Conservation (phyloP, 2,888 invertebrate species). For the Agriotes lineatus region DNA sequence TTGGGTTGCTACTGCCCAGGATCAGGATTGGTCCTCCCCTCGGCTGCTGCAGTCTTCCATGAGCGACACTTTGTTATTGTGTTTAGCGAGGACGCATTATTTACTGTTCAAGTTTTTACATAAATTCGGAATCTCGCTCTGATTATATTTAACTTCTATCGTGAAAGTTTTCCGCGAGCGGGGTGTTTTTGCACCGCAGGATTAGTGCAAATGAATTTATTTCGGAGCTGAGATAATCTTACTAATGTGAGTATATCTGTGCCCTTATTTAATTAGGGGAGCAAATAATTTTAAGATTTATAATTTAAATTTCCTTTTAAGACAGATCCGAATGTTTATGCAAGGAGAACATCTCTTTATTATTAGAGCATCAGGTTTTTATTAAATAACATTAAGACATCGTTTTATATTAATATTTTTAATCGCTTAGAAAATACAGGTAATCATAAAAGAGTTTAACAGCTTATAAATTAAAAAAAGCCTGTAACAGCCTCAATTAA, state of each 20-base stretch:
- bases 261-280: background rate
- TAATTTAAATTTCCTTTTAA: no score
- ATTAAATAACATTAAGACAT: no score
- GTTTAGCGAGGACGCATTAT: conserved; percentile 16
- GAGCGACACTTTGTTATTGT: conserved; percentile 43
- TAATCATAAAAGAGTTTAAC: no score
- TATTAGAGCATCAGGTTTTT: no score
- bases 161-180: background rate
- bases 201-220: background rate
- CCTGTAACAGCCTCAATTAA: no score
- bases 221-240: background rate
- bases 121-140: conserved; percentile 7
- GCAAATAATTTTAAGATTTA: no score
- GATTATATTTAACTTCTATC: conserved; percentile 1
- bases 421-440: no score
- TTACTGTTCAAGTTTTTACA: conserved; percentile 19
- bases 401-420: no score
- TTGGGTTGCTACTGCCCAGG: conserved; percentile 59
- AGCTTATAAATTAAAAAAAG: no score
- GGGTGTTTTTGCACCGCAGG: background rate
- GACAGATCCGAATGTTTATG: no score
- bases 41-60: conserved; percentile 55
- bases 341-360: no score
- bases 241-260: background rate
- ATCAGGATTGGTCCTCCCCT: conserved; percentile 57